phyloP scores from a whole-genome alignment of 2,888 invertebrate species.

The Patella depressa region DNA sequence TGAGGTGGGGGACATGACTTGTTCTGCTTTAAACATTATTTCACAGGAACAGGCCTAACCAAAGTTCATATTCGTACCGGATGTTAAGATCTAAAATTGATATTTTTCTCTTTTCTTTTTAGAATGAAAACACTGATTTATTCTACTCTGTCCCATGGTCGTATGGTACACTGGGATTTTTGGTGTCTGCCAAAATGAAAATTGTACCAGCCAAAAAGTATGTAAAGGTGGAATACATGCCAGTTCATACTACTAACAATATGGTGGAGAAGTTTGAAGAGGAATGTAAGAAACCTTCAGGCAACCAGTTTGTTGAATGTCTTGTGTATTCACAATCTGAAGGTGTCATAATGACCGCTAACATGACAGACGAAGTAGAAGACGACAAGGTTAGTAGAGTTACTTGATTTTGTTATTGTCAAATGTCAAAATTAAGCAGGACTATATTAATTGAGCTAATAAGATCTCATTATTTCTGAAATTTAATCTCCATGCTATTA shows the following conservation, averaged over 20 bases:
- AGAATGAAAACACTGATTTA: slow-evolving; percentile 81
- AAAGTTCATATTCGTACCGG: too few relatives aligned
- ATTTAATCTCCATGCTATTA: not conserved
- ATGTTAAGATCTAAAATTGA: not conserved
- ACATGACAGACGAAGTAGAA: slow-evolving; percentile 78
- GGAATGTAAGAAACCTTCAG: slow-evolving; percentile 73
- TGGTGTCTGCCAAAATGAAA: slow-evolving; percentile 80
- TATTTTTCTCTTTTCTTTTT: slow-evolving; percentile 35
- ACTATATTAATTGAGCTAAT: not conserved
- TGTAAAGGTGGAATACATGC: slow-evolving; percentile 77
- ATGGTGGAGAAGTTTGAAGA: slow-evolving; percentile 72
- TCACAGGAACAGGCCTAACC: too few relatives aligned
- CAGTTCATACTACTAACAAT: slow-evolving; percentile 72
- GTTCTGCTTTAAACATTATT: too few relatives aligned
- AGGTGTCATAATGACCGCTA: slow-evolving; percentile 84
- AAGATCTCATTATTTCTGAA: not conserved
- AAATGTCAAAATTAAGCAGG: not conserved
- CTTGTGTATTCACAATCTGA: slow-evolving; percentile 78
- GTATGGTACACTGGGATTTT: slow-evolving; percentile 86
- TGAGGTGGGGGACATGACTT: too few relatives aligned
- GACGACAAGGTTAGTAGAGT: slow-evolving; percentile 75
- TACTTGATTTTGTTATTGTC: not conserved
- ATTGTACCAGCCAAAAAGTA: slow-evolving; percentile 81
- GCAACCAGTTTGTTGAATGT: slow-evolving; percentile 83
- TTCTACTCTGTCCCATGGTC: slow-evolving; percentile 88